Percentiles rank a stretch among this genome's conserved stretches.
Conservation (phyloP, 1,140 invertebrate genomes). For the Pseudomyrmex gracilis region DNA sequence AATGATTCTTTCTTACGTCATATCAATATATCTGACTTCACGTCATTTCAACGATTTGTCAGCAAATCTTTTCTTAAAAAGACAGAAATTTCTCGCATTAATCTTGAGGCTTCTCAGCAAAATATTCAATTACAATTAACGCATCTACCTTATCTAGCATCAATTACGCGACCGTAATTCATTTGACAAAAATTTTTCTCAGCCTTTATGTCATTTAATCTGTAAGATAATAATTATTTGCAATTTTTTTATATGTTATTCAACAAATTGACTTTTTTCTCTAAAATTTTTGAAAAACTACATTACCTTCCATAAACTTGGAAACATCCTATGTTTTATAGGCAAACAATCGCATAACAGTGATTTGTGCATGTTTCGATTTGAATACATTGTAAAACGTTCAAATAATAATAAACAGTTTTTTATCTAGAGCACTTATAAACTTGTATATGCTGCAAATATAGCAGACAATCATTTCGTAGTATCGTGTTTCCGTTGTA, state of each 20-base stretch:
- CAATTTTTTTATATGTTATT: not conserved
- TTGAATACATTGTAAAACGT: no score
- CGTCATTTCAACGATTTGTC: conserved; percentile 5
- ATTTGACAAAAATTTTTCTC: not conserved
- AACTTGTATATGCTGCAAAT: no score
- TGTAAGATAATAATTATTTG: not conserved
- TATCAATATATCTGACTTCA: not conserved
- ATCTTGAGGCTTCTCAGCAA: not conserved
- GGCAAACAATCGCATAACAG: no score
- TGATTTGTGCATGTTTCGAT: no score
- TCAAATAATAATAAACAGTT: no score
- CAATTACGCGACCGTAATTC: not conserved
- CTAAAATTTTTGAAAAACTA: no score
- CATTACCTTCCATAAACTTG: no score
- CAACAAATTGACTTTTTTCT: not conserved
- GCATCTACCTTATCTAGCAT: not conserved
- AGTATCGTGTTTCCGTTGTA: no score
- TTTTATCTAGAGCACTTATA: no score
- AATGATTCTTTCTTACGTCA: not conserved
- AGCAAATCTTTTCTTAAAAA: not conserved
- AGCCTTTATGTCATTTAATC: not conserved
- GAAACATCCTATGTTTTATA: no score
- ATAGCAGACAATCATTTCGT: no score
- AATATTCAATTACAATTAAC: conserved; percentile 8
- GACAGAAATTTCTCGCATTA: not conserved